Evolutionary conservation across 2,113 vertebrate genomes (phyloP).

Genomic region (Crotalus viridis): DNA sequence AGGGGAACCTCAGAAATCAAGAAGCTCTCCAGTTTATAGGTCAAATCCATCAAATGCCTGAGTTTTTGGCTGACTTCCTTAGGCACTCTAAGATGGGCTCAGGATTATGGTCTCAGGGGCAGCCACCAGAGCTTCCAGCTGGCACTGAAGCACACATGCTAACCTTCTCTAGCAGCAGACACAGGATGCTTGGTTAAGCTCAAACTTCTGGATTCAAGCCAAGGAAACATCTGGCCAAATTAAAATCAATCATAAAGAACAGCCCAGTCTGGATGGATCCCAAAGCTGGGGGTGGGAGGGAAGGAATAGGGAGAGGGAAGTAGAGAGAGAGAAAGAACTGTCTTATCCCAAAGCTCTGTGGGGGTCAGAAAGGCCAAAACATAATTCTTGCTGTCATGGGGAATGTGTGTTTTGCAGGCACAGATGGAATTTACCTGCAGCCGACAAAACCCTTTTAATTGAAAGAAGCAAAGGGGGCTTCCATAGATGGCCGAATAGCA

Average conservation of each 20-base stretch:
- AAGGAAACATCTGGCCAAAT: background rate
- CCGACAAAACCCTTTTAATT: background rate
- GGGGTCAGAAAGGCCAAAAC: background rate
- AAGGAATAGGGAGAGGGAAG: background rate
- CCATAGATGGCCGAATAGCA: background rate
- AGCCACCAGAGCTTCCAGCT: background rate
- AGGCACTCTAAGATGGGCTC: background rate
- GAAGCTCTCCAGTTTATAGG: background rate
- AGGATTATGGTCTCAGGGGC: background rate
- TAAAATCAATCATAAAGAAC: background rate
- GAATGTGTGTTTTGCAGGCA: background rate
- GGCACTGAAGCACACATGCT: background rate
- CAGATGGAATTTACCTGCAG: slow-evolving; percentile 1
- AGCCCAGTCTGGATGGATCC: background rate
- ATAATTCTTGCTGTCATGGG: background rate
- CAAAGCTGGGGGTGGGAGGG: too few relatives aligned
- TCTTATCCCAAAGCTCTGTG: background rate
- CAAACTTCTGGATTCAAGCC: background rate
- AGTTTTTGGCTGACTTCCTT: background rate
- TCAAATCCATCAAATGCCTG: background rate
- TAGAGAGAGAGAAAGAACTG: background rate
- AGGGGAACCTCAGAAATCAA: background rate
- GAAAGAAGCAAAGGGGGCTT: background rate
- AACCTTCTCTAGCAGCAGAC: slow-evolving; percentile 6
- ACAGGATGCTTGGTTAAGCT: background rate